Conservation (phyloP, 2,113 vertebrate genomes). For the Jaculus jaculus region DNA sequence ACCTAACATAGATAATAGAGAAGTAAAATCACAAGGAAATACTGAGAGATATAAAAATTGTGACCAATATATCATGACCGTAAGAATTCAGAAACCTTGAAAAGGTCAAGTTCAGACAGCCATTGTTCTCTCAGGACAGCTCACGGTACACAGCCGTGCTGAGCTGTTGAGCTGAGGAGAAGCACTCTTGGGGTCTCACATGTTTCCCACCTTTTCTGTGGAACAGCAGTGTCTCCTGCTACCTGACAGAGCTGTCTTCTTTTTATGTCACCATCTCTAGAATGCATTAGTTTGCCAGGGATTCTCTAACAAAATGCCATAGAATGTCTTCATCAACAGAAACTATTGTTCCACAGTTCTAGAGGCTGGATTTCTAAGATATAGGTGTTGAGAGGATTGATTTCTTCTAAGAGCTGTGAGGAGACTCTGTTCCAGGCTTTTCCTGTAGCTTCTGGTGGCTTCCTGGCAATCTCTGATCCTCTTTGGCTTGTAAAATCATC, state of each 20-base stretch:
- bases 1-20: background rate
- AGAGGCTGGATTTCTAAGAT: background rate
- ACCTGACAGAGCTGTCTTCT: background rate
- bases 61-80: background rate
- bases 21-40: background rate
- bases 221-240: background rate
- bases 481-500: background rate
- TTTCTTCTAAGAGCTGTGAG: background rate
- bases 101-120: background rate
- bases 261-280: background rate
- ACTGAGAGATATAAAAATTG: background rate
- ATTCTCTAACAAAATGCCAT: background rate
- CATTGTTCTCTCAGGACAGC: background rate
- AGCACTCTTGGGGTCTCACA: accelerated
- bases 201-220: background rate
- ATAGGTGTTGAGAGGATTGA: accelerated
- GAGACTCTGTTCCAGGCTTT: background rate
- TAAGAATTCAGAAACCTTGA: background rate
- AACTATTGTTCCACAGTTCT: background rate
- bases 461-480: background rate
- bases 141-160: background rate
- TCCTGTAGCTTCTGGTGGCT: background rate
- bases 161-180: background rate
- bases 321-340: background rate
- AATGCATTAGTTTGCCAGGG: background rate